These are phyloP conservation scores for Parnassius glacialis DNA, from an alignment of 2,888 invertebrate species.

Conservation along the genomic window DNA sequence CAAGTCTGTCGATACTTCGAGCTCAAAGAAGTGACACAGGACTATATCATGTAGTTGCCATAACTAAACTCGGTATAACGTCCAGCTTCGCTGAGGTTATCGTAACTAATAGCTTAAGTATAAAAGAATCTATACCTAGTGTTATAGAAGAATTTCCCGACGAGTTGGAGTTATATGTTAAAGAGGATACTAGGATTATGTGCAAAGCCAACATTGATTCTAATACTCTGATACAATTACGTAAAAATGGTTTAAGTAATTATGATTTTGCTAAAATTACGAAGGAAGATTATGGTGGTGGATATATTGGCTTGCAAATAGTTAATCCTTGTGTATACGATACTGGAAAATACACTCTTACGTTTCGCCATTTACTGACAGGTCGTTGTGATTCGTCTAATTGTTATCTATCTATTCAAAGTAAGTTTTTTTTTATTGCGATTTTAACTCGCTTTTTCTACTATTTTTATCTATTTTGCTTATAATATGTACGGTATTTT, in stretches of 20 bases:
- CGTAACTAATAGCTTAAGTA: slow-evolving; percentile 29
- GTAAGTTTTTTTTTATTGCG: slow-evolving; percentile 31
- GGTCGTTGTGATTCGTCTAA: slow-evolving; percentile 24
- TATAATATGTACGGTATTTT: not conserved
- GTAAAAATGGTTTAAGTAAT: not conserved
- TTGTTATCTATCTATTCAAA: slow-evolving; percentile 33
- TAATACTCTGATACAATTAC: slow-evolving; percentile 35
- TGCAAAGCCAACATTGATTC: slow-evolving; percentile 34
- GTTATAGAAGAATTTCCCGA: slow-evolving; percentile 37
- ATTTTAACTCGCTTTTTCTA: not conserved
- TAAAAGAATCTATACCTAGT: slow-evolving; percentile 26
- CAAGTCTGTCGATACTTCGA: slow-evolving; percentile 32
- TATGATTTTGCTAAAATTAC: not conserved
- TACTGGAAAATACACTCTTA: slow-evolving; percentile 33
- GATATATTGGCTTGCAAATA: slow-evolving; percentile 36
- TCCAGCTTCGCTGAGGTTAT: slow-evolving; percentile 40
- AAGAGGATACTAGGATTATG: slow-evolving; percentile 37
- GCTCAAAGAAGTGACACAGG: slow-evolving; percentile 39
- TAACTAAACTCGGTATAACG: slow-evolving; percentile 31
- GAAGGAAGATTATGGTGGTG: slow-evolving; percentile 34
- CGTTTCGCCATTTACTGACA: slow-evolving; percentile 22
- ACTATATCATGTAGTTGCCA: slow-evolving; percentile 38
- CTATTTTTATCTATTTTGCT: too few species aligned
- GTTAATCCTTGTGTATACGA: slow-evolving; percentile 27
- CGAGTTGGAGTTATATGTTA: slow-evolving; percentile 35